These are phyloP conservation scores for Stenchaetothrips biformis DNA, from an alignment of 2,888 invertebrate genomes.

Conservation along the genomic window DNA sequence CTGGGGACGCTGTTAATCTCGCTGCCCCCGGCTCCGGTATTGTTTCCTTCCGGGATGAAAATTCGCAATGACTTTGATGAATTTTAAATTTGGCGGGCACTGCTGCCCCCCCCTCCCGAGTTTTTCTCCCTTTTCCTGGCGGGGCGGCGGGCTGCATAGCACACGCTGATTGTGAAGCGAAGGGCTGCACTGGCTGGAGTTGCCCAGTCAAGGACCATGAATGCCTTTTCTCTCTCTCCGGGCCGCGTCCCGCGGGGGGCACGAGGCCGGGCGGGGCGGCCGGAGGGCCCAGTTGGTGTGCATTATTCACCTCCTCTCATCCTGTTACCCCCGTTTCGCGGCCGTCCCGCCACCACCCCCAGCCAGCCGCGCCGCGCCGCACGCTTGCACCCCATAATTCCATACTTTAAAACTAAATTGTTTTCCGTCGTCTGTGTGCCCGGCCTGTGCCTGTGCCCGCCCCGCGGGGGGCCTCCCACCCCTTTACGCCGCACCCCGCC, in stretches of 20 bases:
- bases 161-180: neutral
- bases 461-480: neutral
- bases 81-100: neutral
- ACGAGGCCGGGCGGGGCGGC: neutral
- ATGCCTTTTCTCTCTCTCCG: neutral
- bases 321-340: neutral
- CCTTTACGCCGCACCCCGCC: neutral
- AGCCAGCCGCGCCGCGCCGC: neutral
- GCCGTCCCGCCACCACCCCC: neutral
- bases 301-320: constrained; percentile 23
- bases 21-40: neutral
- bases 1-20: no score
- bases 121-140: neutral
- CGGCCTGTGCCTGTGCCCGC: neutral
- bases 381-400: constrained; percentile 22
- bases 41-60: neutral
- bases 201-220: neutral
- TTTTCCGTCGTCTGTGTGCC: constrained; percentile 10
- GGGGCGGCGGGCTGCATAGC: neutral
- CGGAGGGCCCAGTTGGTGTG: constrained; percentile 10
- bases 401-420: constrained; percentile 25
- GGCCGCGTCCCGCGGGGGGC: neutral
- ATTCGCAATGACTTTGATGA: neutral
- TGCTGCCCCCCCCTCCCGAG: neutral
- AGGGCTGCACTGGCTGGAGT: no score